Percentiles rank a stretch among this genome's conserved stretches.
Conservation (phyloP, 1,140 invertebrate species). For the Achatina immaculata region DNA sequence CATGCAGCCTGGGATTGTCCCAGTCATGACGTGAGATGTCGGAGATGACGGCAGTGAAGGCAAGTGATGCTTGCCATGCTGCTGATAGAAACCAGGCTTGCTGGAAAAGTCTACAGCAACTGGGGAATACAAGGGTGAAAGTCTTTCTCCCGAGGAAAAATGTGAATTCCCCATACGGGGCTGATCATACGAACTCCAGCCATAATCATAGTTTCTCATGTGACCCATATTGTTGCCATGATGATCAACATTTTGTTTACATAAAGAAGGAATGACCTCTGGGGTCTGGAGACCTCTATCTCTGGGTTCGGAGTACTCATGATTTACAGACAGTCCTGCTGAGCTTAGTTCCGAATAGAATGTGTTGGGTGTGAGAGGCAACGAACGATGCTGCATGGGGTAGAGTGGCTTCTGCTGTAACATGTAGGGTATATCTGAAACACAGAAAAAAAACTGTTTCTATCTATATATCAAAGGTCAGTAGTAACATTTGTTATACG, state of each 20-base stretch:
- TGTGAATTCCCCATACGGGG: background rate
- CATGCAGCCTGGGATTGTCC: background rate
- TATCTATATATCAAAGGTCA: too few relatives aligned
- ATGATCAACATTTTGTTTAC: slow-evolving; percentile 10
- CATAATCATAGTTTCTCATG: slow-evolving; percentile 7
- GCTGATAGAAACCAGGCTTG: background rate
- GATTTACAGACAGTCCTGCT: background rate
- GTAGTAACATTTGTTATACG: too few relatives aligned
- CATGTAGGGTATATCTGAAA: slow-evolving; percentile 33
- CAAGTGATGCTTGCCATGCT: background rate
- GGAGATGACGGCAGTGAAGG: slow-evolving; percentile 7
- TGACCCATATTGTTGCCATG: background rate
- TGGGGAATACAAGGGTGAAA: background rate
- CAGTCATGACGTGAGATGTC: background rate
- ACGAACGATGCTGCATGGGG: slow-evolving; percentile 29
- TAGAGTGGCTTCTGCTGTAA: background rate
- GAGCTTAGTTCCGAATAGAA: slow-evolving; percentile 29
- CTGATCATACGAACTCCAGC: slow-evolving; percentile 16
- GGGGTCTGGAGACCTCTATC: background rate
- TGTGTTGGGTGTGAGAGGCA: slow-evolving; percentile 15
- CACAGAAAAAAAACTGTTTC: background rate
- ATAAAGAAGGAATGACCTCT: background rate
- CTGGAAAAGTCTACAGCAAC: background rate
- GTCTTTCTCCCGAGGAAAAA: background rate
- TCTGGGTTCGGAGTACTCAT: slow-evolving; percentile 32